Evolutionary conservation across 2,113 vertebrate genomes (phyloP), one percentile per base, ranked within the genome.

Genomic region (Corythoichthys haematopterus): DNA sequence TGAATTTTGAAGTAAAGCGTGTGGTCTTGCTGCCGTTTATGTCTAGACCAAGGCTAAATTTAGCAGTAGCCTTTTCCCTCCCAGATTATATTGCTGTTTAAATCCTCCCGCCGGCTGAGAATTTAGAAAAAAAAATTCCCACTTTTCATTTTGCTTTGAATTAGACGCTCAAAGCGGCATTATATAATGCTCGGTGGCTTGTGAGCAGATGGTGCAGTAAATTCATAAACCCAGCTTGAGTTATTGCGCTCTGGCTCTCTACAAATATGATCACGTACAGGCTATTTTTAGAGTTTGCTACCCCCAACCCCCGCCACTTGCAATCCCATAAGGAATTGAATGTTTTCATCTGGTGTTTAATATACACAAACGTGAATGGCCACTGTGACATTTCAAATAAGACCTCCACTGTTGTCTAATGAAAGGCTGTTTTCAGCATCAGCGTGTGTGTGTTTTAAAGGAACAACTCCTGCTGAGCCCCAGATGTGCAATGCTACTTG

Each of bases 31-130:
- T 48, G 51, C 68, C 57, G 57, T 72, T 83, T 80, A 56, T 76
- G 82, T 80, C 87, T 84, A 82, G 85, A 80, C 84, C 51, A 64
- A 61, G 74, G 79, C 78, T 81, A 85, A 83, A 88, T 80, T 86
- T 84, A 86, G 77, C 65, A 74, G 64, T 52, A 72, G 72, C 66
- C 50, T 69, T 77, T 78, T 78, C 72, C 20, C 68, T 71, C 64
- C 75, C 1, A 35, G 70, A 82, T 85, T 76, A 75, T 66, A 63
- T 77, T 72, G 71, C 69, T 64, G 74, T 83, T 78, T 79, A 75
- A 87, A 88, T 83, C 85, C 78, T 75, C 55, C 70, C 33, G 57
- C 70, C 60, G 70, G 71, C 69, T 64, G 65, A 71, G 65, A 75
- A 77, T 77, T 70, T 52, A 71, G 74, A 52, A 13, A 55, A 55